Percentiles rank a stretch among this genome's conserved stretches.
Evolutionary conservation across 2,797 vertebrate species (phyloP).

Genomic region (Danio albolineatus): DNA sequence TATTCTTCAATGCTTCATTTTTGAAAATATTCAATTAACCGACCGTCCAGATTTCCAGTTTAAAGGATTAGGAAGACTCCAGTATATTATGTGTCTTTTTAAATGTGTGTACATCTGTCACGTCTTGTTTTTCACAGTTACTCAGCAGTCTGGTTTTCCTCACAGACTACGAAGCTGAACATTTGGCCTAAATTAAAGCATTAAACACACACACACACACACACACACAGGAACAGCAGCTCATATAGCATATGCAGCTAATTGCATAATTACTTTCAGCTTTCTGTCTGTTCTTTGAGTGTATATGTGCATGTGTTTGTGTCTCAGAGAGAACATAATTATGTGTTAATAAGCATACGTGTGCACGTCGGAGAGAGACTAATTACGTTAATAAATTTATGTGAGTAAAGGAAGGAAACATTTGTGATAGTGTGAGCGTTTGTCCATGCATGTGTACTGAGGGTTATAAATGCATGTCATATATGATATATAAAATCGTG

Average conservation of each 20-base stretch:
- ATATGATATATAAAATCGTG: neutral
- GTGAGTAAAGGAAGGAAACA: neutral
- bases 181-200: slow-evolving; percentile 1
- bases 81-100: neutral
- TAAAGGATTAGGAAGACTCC: neutral
- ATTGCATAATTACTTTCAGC: slow-evolving; percentile 13
- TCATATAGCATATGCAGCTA: neutral
- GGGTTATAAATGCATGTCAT: slow-evolving; percentile 10
- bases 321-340: neutral
- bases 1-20: neutral
- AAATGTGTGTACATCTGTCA: neutral
- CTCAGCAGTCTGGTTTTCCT: slow-evolving; percentile 10
- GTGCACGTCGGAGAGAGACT: neutral
- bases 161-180: neutral
- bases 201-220: slow-evolving; percentile 12
- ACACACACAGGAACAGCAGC: slow-evolving; percentile 1
- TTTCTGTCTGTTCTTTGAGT: neutral
- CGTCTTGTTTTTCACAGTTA: neutral
- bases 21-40: neutral
- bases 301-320: neutral
- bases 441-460: slow-evolving; percentile 31
- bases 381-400: slow-evolving; percentile 3
- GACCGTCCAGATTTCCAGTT: neutral
- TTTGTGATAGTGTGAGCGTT: slow-evolving; percentile 10
- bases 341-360: slow-evolving; percentile 4